Conservation (phyloP, 2,113 vertebrate species). For the Cyphomyrus discorhynchus region DNA sequence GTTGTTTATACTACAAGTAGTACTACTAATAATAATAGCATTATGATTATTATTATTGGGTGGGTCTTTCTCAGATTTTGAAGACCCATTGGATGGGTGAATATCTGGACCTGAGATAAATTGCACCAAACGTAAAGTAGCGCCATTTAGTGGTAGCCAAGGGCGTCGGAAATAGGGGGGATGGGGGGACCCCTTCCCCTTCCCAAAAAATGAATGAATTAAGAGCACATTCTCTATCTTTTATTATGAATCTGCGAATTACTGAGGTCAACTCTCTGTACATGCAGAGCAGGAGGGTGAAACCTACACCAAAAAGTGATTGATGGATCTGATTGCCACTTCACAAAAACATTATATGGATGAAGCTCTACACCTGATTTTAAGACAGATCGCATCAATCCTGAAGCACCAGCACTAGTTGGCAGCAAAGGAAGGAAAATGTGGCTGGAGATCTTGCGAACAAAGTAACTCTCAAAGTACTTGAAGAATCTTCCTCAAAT, state of each 20-base stretch:
- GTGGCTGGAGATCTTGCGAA: neutral
- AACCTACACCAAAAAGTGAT: neutral
- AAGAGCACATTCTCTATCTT: neutral
- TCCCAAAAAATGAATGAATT: neutral
- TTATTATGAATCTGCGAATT: neutral
- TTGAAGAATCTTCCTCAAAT: neutral
- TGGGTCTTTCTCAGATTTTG: neutral
- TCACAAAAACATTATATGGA: too few species aligned
- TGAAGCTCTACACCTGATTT: neutral
- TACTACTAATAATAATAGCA: neutral
- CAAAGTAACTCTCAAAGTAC: neutral
- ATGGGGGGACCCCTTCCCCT: too few species aligned
- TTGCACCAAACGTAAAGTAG: neutral
- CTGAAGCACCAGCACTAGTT: neutral
- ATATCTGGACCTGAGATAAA: neutral
- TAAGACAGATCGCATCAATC: neutral
- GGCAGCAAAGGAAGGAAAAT: neutral
- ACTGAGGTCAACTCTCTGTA: neutral
- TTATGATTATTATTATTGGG: neutral
- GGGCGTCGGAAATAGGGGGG: neutral
- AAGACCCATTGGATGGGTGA: neutral
- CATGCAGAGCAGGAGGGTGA: neutral
- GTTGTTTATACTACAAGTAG: neutral
- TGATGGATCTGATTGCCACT: neutral
- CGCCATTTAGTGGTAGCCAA: neutral